Base-by-base conservation (phyloP, 2,888 invertebrate genomes). In the Eupithecia dodoneata region DNA sequence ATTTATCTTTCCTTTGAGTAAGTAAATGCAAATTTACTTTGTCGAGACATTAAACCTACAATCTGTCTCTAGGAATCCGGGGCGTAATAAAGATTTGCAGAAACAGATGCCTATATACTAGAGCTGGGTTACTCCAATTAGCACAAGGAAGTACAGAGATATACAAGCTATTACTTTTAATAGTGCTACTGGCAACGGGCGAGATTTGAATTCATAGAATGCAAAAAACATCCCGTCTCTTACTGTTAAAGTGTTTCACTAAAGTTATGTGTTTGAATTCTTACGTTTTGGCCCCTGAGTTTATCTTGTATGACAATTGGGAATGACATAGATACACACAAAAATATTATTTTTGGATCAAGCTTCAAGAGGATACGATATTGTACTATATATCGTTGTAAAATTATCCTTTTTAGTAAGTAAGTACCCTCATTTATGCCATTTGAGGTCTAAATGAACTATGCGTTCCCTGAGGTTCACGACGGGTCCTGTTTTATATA, bases 41-140 rank as follows among this genome's bases (percentile, higher is more conserved):
- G 72, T 76, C 45, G 45, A 76, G 74, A 69, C 78, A 75, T 79
- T 75, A 74, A 76, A 79, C 79, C 72, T 76, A 74, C 72, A 76
- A 76, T 79, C 79, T 76, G 76, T 75, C 70, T 66, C 67, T 49
- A 9, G 63, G 76, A 74, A 78, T 78, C 78, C 76, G 55, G 78
- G 76, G 55, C 76, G 74, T 79, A 76, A 79, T 76, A 76, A 79
- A 76, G 76, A 79, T 76, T 76, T 73, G 71, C 73, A 74, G 71
- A 74, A 77, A 77, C 77, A 78, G 75, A 78, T 75, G 71, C 70
- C 72, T 72, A 47, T 72, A 47, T 55, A 75, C 77, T 75, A 75
- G 71, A 77, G 71, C 66, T 73, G 73, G 45, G 71, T 75, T 71
- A 75, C 77, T 77, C 73, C 73, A 75, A 77, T 77, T 77, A 77